Evolutionary conservation across 2,888 invertebrate species (phyloP), one percentile per base, ranked within the genome.

Genomic region (Amphiduros pacificus): DNA sequence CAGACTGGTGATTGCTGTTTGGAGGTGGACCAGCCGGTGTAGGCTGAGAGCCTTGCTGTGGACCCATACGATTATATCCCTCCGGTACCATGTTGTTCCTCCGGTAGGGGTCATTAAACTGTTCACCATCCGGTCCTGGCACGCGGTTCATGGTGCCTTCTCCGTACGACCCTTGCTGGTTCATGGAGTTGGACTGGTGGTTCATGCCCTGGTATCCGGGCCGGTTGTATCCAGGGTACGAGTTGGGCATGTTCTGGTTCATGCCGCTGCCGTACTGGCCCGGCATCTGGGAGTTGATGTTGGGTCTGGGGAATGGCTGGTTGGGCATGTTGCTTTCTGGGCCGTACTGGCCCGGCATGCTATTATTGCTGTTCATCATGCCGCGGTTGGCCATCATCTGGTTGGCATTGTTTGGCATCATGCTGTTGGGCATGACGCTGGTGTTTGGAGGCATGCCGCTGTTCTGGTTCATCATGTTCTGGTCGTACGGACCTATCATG

Each of bases 401-500:
- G 49, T 48, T 48, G 14, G 17, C 49, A 17, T 27, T 31, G 59
- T 41, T 59, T 11, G 49, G 49, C 26, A 20, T 28, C 58, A 58
- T 58, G 51, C 27, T 51, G 28, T 27, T 58, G 20, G 50, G 58
- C 11, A 20, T 50, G 26, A 48, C 40, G 36, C 52, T 49, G 20
- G 36, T 26, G 44, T 52, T 53, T 11, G 58, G 58, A 49, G 50
- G 49, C 58, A 58, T 32, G n/a, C 32, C 24, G 14, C 22, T 4
- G 31, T 56, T 56, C 27, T 27, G 36, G 24, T 26, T 27, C 57
- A 56, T 57, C 56, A 55, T 49, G 36, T 20, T 14, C 24, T 53
- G 51, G 57, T 61, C 57, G 28, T 50, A 51, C 68, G 71, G 72
- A 55, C 69, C 41, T 26, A 65, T 61, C 62, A 67, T 66, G 54